A percentile compares a stretch with the other conserved stretches of the same genome.
Evolutionary conservation across 2,888 invertebrate genomes (phyloP).

Genomic region (Halocaridina rubra): DNA sequence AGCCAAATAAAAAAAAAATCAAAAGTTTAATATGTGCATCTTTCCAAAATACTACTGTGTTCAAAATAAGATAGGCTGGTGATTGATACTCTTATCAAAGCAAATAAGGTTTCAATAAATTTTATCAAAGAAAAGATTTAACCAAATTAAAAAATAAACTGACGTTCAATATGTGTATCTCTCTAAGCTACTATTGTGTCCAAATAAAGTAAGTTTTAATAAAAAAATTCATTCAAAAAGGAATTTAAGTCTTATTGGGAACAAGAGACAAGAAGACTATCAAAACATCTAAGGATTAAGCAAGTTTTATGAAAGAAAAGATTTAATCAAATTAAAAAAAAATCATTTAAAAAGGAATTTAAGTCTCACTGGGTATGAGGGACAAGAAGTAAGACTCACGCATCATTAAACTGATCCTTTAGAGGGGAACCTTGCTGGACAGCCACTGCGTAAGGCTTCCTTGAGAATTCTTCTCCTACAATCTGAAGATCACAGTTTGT

Average conservation of each 20-base stretch:
- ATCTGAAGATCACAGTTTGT: constrained; percentile 90
- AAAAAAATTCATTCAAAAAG: neutral
- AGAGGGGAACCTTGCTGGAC: constrained; percentile 95
- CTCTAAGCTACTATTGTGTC: too few species aligned
- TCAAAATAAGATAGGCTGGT: too few species aligned
- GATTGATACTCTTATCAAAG: too few species aligned
- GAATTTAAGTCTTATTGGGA: neutral
- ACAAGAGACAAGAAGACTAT: neutral
- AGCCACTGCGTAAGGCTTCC: constrained; percentile 96
- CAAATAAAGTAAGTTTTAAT: too few species aligned
- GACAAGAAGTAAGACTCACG: constrained; percentile 76
- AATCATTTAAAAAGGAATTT: neutral
- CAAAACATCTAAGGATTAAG: neutral
- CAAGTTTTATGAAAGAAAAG: neutral
- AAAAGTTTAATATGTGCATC: too few species aligned
- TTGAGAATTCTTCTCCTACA: constrained; percentile 96
- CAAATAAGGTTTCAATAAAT: neutral
- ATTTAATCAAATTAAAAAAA: neutral
- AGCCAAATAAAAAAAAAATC: too few species aligned
- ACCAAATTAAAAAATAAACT: too few species aligned
- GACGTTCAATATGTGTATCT: too few species aligned
- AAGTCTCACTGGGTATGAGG: neutral
- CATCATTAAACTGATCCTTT: constrained; percentile 93
- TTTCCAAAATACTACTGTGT: too few species aligned
- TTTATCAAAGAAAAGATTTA: neutral